phyloP scores from a whole-genome alignment of 2,113 vertebrate species.

The Elanoides forficatus region DNA sequence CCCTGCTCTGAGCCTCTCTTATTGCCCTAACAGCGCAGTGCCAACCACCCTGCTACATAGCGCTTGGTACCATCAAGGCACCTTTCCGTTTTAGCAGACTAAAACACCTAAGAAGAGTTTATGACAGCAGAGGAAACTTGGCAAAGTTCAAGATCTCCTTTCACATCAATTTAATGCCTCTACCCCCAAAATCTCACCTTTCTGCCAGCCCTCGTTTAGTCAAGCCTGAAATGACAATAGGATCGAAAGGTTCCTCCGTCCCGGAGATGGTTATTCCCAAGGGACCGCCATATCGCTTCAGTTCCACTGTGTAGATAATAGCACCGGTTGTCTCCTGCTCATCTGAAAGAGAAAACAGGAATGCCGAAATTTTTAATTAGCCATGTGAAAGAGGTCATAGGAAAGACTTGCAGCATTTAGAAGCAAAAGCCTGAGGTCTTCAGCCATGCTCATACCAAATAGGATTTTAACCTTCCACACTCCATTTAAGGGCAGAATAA shows the following conservation, averaged over 20 bases:
- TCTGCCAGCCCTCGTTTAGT: conserved; percentile 95
- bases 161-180: background rate
- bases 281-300: conserved; percentile 92
- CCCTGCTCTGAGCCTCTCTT: background rate
- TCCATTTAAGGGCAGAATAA: conserved; percentile 37
- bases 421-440: background rate
- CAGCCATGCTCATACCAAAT: background rate
- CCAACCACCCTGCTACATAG: background rate
- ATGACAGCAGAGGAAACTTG: background rate
- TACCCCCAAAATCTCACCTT: conserved; percentile 77
- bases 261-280: conserved; percentile 97
- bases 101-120: background rate
- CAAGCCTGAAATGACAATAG: conserved; percentile 93
- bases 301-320: conserved; percentile 94
- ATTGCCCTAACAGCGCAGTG: background rate
- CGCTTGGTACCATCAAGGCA: background rate
- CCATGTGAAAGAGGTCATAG: background rate
- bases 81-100: background rate
- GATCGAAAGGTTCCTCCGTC: conserved; percentile 97
- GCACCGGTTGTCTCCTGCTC: conserved; percentile 93
- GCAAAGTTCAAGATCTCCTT: background rate
- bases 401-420: background rate
- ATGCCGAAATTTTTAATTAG: background rate
- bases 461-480: conserved; percentile 25
- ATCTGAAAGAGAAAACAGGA: conserved; percentile 74